Percentiles rank a stretch among this genome's conserved stretches.
Conservation (phyloP, 2,113 vertebrate genomes). For the Nannospalax galili region DNA sequence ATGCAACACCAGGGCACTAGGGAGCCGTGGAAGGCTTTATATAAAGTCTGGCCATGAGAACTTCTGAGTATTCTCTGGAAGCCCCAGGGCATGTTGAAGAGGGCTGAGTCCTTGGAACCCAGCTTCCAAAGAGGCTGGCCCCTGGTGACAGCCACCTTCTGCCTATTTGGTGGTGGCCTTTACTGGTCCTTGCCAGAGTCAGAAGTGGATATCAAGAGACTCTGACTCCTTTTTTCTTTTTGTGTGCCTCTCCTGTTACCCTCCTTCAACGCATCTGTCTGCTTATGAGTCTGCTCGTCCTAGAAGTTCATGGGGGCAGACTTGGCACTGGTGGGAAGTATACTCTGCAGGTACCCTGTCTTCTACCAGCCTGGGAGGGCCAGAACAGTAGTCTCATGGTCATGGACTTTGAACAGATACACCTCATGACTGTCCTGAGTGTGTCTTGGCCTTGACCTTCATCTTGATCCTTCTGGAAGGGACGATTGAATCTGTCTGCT, state of each 20-base stretch:
- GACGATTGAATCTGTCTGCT: background rate
- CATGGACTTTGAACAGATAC: background rate
- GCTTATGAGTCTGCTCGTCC: background rate
- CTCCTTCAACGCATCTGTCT: background rate
- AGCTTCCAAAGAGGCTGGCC: background rate
- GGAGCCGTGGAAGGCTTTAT: background rate
- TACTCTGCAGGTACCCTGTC: background rate
- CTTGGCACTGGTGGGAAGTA: background rate
- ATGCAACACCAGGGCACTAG: background rate
- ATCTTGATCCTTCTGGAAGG: conserved; percentile 16
- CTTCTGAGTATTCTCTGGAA: background rate
- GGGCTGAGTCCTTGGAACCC: background rate
- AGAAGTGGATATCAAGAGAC: background rate
- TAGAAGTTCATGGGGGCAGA: background rate
- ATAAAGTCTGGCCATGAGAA: background rate
- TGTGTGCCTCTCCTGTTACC: background rate
- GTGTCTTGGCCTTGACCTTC: conserved; percentile 14
- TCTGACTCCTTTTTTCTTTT: background rate
- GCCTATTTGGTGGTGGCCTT: background rate
- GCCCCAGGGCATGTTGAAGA: background rate
- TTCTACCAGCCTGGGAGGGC: background rate
- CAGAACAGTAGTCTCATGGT: accelerated
- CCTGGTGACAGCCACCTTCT: background rate
- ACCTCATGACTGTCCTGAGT: background rate
- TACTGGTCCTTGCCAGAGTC: background rate